Conservation (phyloP, 2,113 vertebrate genomes). For the Gobius niger region DNA sequence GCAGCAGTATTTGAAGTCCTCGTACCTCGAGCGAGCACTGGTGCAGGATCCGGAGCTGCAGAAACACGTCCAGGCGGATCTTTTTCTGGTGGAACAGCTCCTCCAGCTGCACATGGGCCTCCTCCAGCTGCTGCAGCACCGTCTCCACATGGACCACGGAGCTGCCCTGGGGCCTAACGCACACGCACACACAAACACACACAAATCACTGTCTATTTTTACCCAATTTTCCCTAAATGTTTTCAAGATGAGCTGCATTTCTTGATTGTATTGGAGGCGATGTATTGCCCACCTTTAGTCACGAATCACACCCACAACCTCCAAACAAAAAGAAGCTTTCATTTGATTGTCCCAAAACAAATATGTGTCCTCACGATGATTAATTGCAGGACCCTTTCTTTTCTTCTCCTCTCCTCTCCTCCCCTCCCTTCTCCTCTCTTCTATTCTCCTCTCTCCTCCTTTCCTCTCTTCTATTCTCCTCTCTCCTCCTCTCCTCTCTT, state of each 20-base stretch:
- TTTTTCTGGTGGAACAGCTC: constrained; percentile 73
- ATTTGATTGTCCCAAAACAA: too few relatives aligned
- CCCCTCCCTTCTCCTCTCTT: too few relatives aligned
- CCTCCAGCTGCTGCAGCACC: constrained; percentile 71
- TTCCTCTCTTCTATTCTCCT: too few relatives aligned
- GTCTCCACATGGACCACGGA: constrained; percentile 71
- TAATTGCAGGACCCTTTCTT: too few relatives aligned
- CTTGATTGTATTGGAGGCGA: too few relatives aligned
- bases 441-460: too few relatives aligned
- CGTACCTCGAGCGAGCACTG: constrained; percentile 72
- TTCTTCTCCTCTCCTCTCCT: too few relatives aligned
- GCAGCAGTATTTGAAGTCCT: background rate
- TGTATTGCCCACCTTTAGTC: background rate
- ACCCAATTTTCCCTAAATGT: too few relatives aligned
- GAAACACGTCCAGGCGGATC: constrained; percentile 65
- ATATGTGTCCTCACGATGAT: too few relatives aligned
- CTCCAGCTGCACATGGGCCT: constrained; percentile 71
- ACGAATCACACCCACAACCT: background rate
- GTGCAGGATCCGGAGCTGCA: constrained; percentile 72
- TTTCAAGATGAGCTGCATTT: too few relatives aligned
- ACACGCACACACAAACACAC: constrained; percentile 41
- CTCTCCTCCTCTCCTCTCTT: too few relatives aligned
- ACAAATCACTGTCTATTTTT: too few relatives aligned
- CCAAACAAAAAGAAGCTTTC: background rate
- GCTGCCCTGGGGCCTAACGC: constrained; percentile 75